These are phyloP conservation scores for Drosophila mayaguana DNA, from an alignment of 2,888 invertebrate species.

Conservation along the genomic window DNA sequence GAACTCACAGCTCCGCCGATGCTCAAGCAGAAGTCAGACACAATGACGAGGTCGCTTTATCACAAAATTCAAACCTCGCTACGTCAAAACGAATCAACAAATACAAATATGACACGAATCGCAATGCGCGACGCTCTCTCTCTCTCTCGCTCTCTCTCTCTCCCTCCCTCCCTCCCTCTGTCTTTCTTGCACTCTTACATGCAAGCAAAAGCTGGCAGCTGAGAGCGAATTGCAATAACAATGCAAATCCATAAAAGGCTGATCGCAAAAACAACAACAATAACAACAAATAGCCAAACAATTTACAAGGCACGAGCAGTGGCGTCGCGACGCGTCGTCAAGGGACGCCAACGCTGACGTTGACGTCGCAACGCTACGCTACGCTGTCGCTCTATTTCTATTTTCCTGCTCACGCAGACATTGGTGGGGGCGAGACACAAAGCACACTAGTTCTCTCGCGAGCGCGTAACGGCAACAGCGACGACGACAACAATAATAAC, in stretches of 20 bases:
- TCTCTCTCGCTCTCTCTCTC: no score
- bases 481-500: conserved; percentile 7
- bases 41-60: conserved; percentile 69
- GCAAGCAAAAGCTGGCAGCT: neutral
- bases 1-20: conserved; percentile 6
- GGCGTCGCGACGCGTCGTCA: conserved; percentile 33
- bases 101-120: conserved; percentile 22
- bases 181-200: conserved; percentile 7
- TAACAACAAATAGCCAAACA: conserved; percentile 34
- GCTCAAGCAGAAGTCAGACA: conserved; percentile 46
- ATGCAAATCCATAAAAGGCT: conserved; percentile 41
- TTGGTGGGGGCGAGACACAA: conserved; percentile 6
- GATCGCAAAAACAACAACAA: conserved; percentile 42
- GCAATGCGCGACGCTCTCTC: neutral
- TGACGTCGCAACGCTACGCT: conserved; percentile 22
- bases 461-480: conserved; percentile 6
- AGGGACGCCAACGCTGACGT: conserved; percentile 48
- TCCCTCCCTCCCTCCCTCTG: neutral
- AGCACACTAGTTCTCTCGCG: conserved; percentile 10
- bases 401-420: conserved; percentile 77
- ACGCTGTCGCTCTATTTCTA: conserved; percentile 42
- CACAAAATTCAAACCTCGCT: conserved; percentile 32
- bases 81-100: conserved; percentile 33
- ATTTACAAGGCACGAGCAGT: conserved; percentile 39
- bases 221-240: conserved; percentile 30